A percentile compares a stretch with the other conserved stretches of the same genome.
These are phyloP conservation scores for Gymnosoma rotundatum DNA, from an alignment of 2,888 invertebrate species.

Conservation along the genomic window DNA sequence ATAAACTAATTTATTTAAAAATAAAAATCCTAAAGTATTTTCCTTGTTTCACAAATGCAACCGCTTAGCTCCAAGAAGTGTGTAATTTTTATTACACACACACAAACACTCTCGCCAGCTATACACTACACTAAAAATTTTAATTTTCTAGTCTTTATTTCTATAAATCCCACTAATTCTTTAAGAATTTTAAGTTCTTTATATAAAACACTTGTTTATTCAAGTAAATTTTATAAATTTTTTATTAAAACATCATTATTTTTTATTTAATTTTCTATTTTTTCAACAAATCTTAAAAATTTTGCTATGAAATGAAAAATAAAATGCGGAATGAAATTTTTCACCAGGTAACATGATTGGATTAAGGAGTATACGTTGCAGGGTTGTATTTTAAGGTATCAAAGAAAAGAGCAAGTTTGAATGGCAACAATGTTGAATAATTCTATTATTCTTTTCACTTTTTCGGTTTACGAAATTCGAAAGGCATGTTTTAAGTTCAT, in stretches of 20 bases:
- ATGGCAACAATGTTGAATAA: not conserved
- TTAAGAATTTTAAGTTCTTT: slow-evolving; percentile 17
- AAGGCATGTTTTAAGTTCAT: too few species aligned
- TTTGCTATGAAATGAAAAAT: slow-evolving; percentile 32
- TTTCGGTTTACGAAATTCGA: too few species aligned
- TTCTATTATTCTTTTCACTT: too few species aligned
- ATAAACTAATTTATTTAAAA: slow-evolving; percentile 20
- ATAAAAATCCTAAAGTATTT: slow-evolving; percentile 54
- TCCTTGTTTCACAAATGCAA: slow-evolving; percentile 47
- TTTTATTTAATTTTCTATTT: slow-evolving; percentile 21
- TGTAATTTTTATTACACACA: slow-evolving; percentile 39
- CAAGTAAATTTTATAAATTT: not conserved
- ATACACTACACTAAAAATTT: not conserved
- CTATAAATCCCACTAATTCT: slow-evolving; percentile 12
- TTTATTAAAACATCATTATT: not conserved
- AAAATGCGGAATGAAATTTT: slow-evolving; percentile 36
- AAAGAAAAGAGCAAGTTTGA: too few species aligned
- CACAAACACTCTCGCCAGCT: not conserved
- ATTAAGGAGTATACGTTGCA: not conserved
- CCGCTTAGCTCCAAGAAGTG: slow-evolving; percentile 27
- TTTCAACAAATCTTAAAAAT: slow-evolving; percentile 9
- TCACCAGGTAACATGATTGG: slow-evolving; percentile 1
- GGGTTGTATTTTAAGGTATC: not conserved
- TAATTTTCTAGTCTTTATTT: slow-evolving; percentile 17
- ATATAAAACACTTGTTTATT: slow-evolving; percentile 20